Base-by-base conservation (phyloP, 2,113 vertebrate genomes). In the Actenoides lindsayi region DNA sequence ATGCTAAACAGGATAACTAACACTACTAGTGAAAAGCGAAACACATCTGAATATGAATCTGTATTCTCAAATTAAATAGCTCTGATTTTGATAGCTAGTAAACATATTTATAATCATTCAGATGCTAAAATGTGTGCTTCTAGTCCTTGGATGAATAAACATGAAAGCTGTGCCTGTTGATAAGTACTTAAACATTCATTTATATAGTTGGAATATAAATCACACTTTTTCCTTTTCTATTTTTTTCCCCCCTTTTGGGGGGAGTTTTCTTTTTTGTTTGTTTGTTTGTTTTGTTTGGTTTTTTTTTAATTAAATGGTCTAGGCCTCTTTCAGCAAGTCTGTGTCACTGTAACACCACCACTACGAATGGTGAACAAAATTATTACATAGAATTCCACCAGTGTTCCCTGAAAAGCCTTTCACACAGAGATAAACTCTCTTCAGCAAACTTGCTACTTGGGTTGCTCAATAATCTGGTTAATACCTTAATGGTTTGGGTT, bases 31-130 rank as follows among this genome's bases (percentile, higher is more conserved):
- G 73, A 92, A 96, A 96, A 86, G 88, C 50, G 76, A 94, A 87
- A 71, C 9, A 18, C 68, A 95, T 94, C 92, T 97, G 93, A 96
- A 97, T 96, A 94, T 94, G 93, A 96, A 97, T 82, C 85, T 81
- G 33, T 64, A 89, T 89, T 94, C 81, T 91, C 94, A 91, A 96
- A 96, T 95, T 96, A 97, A 97, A 92, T 94, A 95, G 89, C 95
- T 95, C 88, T 93, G 93, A 97, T 96, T 97, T 91, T 94, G 94
- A 96, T 95, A 96, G 85, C 87, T 95, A 87, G 96, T 87, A 97
- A 97, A 96, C 93, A 97, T 96, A 57, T 87, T 88, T 89, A 77
- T 97, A 93, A 83, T 97, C 56, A 95, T 93, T 83, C 94, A 96
- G 67, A 93, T 95, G 96, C 93, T 96, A 96, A 97, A 97, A 97